A percentile compares a stretch with the other conserved stretches of the same genome.
phyloP scores from a whole-genome alignment of 2,888 invertebrate genomes.

The Glyphotaelius pellucidus region DNA sequence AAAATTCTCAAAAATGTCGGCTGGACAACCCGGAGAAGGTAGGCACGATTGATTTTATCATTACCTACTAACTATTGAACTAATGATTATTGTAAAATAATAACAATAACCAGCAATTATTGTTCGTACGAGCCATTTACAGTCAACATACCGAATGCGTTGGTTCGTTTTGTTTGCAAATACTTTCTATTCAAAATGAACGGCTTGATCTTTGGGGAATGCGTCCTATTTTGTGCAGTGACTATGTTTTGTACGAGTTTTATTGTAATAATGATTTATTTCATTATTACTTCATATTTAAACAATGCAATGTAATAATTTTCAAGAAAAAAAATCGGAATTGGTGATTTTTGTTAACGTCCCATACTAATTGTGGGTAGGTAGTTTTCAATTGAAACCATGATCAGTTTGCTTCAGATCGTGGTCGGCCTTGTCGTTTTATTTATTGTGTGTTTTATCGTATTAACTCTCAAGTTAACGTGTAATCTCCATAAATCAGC shows the following conservation, averaged over 20 bases:
- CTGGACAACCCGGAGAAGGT: background rate
- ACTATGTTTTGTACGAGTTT: background rate
- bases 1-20: background rate
- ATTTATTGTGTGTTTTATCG: slow-evolving; percentile 20
- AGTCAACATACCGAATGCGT: background rate
- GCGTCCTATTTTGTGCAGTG: slow-evolving; percentile 21
- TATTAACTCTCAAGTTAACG: background rate
- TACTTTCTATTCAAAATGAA: background rate
- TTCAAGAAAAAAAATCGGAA: background rate
- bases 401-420: background rate
- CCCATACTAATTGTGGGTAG: background rate
- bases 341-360: background rate
- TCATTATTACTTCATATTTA: background rate
- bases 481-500: background rate
- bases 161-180: background rate
- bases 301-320: background rate
- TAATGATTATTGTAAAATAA: background rate
- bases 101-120: background rate
- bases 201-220: background rate
- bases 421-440: background rate
- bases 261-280: background rate
- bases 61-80: background rate
- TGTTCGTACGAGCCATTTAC: background rate
- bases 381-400: background rate
- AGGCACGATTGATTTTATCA: background rate